Evolutionary conservation across 2,888 invertebrate genomes (phyloP), one percentile per base, ranked within the genome.

Genomic region (Tinea trinotella): DNA sequence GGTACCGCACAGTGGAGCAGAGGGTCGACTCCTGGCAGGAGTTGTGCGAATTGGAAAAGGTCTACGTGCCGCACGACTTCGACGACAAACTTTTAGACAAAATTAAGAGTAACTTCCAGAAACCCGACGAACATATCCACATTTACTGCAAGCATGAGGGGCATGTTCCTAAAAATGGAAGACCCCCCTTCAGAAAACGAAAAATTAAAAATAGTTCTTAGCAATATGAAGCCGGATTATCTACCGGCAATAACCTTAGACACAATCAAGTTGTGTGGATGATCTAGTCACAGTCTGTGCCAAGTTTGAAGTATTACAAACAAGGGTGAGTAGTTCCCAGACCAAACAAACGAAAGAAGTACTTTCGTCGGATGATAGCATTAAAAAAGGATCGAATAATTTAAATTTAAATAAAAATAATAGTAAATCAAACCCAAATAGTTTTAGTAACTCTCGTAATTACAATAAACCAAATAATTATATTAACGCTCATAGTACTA

Each of bases 181-280:
- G 60, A 58, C 35, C 24, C 55, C 0, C n/a, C 58, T 9, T 13
- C 54, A 0, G 61, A 64, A 18, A 53, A 56, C 0, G 59, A 59
- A 0, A 59, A 62, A 49, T 17, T 63, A 1, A 61, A 64, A 3
- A 62, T 64, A 1, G 0, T 64, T 0, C 4, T 61, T 4, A 40
- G 54, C 9, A 56, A 56, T n/a, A 54, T 56, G n/a, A 17, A 34
- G 1, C 56, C 54, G 6, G 18, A 13, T 7, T 56, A 56, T 52
- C 7, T 46, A 17, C 10, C 15, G 18, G 3, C 7, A 46, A n/a
- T 46, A 46, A 17, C n/a, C n/a, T n/a, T 17, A 46, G 12, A 3
- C 15, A 5, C 46, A 46, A 18, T 12, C 46, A 5, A 9, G 46
- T 46, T 17, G n/a, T 46, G 3, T 4, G 12, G 9, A 5, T 13